Evolutionary conservation across 2,888 invertebrate species (phyloP).

Genomic region (Epiblema foenella): DNA sequence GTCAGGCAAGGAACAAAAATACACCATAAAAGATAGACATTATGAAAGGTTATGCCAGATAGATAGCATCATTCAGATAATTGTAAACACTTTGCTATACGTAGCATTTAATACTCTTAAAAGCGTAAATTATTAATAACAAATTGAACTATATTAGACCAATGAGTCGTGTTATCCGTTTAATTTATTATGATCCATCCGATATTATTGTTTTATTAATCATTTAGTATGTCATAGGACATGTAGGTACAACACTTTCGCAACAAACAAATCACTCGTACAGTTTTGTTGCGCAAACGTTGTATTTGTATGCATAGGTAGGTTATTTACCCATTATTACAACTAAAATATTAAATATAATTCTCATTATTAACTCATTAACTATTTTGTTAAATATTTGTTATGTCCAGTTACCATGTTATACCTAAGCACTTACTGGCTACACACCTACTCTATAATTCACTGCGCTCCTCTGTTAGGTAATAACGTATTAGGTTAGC

Average conservation of each 20-base stretch:
- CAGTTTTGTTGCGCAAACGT: background rate
- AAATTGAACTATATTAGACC: background rate
- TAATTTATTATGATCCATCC: slow-evolving; percentile 39
- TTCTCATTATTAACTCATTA: background rate
- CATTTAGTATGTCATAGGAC: background rate
- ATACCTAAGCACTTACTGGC: slow-evolving; percentile 8
- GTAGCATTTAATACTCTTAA: background rate
- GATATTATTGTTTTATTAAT: slow-evolving; percentile 21
- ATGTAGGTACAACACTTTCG: background rate
- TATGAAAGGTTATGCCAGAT: background rate
- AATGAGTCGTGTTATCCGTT: slow-evolving; percentile 6
- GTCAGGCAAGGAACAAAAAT: background rate
- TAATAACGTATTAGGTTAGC: no score
- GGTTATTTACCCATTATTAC: background rate
- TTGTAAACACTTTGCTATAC: background rate
- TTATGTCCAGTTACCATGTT: slow-evolving; percentile 8
- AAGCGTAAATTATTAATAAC: background rate
- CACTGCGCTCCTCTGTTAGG: no score
- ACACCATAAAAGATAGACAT: background rate
- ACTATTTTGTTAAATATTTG: background rate
- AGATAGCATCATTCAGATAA: background rate
- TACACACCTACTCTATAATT: no score
- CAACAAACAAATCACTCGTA: background rate
- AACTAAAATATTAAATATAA: background rate
- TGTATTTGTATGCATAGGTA: background rate